phyloP scores from a whole-genome alignment of 2,888 invertebrate species.

The Sesia apiformis region DNA sequence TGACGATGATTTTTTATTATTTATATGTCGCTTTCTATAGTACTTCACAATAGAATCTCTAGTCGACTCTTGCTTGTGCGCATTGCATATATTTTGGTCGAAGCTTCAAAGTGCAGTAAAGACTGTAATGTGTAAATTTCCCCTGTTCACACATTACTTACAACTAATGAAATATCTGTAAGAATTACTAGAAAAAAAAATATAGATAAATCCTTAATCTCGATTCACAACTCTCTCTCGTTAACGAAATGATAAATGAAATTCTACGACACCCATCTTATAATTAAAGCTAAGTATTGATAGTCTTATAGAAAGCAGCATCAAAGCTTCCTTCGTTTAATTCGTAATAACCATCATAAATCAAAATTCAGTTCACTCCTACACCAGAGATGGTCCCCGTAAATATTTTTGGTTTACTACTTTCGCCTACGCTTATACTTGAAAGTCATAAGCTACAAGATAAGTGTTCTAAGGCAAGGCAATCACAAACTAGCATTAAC shows the following conservation, averaged over 20 bases:
- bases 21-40: background rate
- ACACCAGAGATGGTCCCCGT: conserved; percentile 63
- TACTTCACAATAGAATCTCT: background rate
- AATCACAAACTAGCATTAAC: conserved; percentile 54
- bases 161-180: conserved; percentile 25
- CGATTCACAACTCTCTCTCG: conserved; percentile 54
- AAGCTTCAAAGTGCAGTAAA: conserved; percentile 55
- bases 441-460: conserved; percentile 29
- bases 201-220: conserved; percentile 30
- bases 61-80: conserved; percentile 43
- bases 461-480: conserved; percentile 50
- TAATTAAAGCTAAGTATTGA: too few species aligned
- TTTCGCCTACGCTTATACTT: conserved; percentile 30
- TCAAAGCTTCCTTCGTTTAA: conserved; percentile 38
- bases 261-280: background rate
- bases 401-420: conserved; percentile 43
- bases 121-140: conserved; percentile 63
- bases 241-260: conserved; percentile 5
- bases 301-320: conserved; percentile 35
- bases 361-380: conserved; percentile 55
- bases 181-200: conserved; percentile 20
- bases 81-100: conserved; percentile 44
- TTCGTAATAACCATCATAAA: conserved; percentile 23
- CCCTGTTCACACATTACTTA: conserved; percentile 58
- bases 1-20: conserved; percentile 16